phyloP scores from a whole-genome alignment of 2,113 vertebrate species.

The Amphilophus citrinellus region DNA sequence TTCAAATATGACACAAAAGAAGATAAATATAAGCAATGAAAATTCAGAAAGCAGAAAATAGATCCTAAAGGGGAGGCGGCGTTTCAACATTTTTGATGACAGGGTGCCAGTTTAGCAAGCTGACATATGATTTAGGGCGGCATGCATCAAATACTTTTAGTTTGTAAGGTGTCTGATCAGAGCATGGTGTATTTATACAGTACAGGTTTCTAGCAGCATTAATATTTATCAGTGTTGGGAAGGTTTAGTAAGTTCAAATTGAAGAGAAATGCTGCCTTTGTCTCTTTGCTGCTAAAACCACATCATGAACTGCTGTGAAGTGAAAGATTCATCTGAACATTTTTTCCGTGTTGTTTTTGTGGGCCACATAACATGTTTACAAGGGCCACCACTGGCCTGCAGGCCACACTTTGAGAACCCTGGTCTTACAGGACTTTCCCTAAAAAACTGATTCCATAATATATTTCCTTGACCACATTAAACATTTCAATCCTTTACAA shows the following conservation, averaged over 20 bases:
- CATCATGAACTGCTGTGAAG: neutral
- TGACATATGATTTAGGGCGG: neutral
- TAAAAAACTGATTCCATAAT: neutral
- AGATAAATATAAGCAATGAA: neutral
- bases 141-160: neutral
- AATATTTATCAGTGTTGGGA: neutral
- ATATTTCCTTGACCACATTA: neutral
- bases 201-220: slow-evolving; percentile 1
- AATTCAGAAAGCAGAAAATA: neutral
- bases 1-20: fast-evolving
- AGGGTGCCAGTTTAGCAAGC: neutral
- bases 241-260: neutral
- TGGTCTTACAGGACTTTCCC: neutral
- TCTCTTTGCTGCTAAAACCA: neutral
- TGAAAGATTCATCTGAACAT: neutral
- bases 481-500: neutral
- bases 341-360: neutral
- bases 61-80: neutral
- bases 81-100: neutral
- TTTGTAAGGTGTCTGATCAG: neutral
- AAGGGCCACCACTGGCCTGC: neutral
- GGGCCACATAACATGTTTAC: neutral
- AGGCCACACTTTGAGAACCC: neutral
- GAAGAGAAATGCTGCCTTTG: neutral
- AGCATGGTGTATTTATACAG: neutral